A percentile compares a stretch with the other conserved stretches of the same genome.
Evolutionary conservation across 2,888 invertebrate species (phyloP).

Genomic region (Agrotis clavis): DNA sequence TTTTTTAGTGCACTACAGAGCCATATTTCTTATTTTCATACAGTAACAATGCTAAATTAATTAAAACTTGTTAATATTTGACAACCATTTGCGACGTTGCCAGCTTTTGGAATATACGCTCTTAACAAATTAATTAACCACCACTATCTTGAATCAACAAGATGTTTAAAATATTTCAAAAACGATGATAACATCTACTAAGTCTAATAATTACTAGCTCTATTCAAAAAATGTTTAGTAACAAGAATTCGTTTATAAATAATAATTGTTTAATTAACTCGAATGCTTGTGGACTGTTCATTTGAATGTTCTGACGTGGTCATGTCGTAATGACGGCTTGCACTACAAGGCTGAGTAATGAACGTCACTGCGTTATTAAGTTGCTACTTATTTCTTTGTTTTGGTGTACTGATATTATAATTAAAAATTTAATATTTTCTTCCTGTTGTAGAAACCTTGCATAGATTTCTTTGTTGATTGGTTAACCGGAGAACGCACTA

Average conservation of each 20-base stretch:
- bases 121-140: slow-evolving; percentile 4
- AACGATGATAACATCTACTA: slow-evolving; percentile 36
- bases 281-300: slow-evolving; percentile 53
- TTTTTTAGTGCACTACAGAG: too few relatives aligned
- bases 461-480: neutral
- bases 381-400: slow-evolving; percentile 46
- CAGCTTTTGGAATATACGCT: too few relatives aligned
- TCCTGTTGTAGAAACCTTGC: slow-evolving; percentile 26
- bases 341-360: slow-evolving; percentile 62
- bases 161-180: slow-evolving; percentile 14
- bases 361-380: slow-evolving; percentile 43
- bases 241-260: slow-evolving; percentile 65
- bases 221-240: slow-evolving; percentile 56
- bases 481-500: too few relatives aligned
- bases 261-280: slow-evolving; percentile 67
- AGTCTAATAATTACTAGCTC: slow-evolving; percentile 49
- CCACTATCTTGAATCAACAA: slow-evolving; percentile 10
- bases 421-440: slow-evolving; percentile 16
- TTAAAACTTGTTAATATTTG: too few relatives aligned
- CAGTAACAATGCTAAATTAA: too few relatives aligned
- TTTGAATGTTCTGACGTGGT: slow-evolving; percentile 16
- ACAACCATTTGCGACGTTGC: too few relatives aligned
- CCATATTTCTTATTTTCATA: too few relatives aligned
- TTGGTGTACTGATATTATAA: slow-evolving; percentile 17
- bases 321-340: slow-evolving; percentile 56